phyloP scores from a whole-genome alignment of 2,797 vertebrate genomes.

The Sebastes flavidus region DNA sequence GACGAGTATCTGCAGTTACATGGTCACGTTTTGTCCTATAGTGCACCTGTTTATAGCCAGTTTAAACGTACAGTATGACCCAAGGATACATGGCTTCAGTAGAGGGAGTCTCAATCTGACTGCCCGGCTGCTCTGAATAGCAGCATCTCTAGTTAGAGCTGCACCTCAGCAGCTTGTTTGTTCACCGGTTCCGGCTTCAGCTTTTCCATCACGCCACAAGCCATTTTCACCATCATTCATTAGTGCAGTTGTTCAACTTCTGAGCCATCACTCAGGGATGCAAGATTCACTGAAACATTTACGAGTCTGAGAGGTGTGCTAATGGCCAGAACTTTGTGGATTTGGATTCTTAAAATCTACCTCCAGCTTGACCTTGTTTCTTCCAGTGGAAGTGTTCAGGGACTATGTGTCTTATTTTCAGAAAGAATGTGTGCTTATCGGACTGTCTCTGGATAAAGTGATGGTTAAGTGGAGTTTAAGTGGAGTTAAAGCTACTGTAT shows the following conservation, averaged over 20 bases:
- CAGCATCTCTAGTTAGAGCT: slow-evolving; percentile 5
- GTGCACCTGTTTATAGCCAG: neutral
- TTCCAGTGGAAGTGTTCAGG: neutral
- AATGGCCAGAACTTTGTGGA: neutral
- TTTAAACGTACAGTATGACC: too few relatives aligned
- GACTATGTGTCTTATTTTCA: neutral
- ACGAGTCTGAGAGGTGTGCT: neutral
- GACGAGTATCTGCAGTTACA: neutral
- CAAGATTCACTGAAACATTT: neutral
- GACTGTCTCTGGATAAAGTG: neutral
- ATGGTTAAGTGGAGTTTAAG: neutral
- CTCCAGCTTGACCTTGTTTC: neutral
- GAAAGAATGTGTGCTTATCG: neutral
- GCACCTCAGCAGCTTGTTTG: slow-evolving; percentile 12
- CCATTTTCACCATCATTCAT: neutral
- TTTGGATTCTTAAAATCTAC: neutral
- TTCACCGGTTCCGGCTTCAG: neutral
- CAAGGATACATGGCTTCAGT: neutral
- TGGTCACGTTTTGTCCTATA: neutral
- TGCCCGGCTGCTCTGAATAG: neutral
- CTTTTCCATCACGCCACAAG: neutral
- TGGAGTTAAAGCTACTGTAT: neutral
- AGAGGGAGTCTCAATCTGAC: neutral
- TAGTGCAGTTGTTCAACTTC: neutral
- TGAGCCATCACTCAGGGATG: neutral